Percentiles rank a stretch among this genome's conserved stretches.
Evolutionary conservation across 2,797 vertebrate genomes (phyloP).

Genomic region (Strix occidentalis): DNA sequence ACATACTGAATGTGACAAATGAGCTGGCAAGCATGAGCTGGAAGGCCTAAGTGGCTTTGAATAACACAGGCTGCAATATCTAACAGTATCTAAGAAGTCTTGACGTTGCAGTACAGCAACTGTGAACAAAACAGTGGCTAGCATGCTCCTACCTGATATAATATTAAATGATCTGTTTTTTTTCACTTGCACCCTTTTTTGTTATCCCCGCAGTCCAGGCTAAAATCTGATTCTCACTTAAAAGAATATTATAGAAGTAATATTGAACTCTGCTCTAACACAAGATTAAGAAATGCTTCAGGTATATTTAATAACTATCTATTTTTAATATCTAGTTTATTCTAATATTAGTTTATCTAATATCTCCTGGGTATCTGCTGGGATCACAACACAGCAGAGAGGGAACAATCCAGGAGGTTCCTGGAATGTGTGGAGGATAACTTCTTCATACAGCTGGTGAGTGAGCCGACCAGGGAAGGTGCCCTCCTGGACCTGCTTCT

Average conservation of each 20-base stretch:
- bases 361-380: too few species aligned
- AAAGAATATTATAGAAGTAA: conserved; percentile 6
- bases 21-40: background rate
- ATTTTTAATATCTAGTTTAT: background rate
- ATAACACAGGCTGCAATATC: background rate
- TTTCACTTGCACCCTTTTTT: background rate
- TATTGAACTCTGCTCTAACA: conserved; percentile 10
- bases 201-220: rapidly evolving
- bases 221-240: background rate
- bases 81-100: background rate
- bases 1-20: background rate
- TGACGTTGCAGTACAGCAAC: background rate
- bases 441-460: too few species aligned
- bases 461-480: too few species aligned
- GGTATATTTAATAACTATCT: conserved; percentile 4
- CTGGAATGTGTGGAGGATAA: too few species aligned
- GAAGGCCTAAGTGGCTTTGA: background rate
- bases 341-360: too few species aligned
- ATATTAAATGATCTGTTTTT: background rate
- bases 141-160: background rate
- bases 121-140: background rate
- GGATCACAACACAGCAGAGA: too few species aligned
- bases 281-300: background rate
- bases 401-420: too few species aligned
- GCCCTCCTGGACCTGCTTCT: too few species aligned